Evolutionary conservation across 2,113 vertebrate species (phyloP), one percentile per base, ranked within the genome.

Genomic region (Dasyurus viverrinus): DNA sequence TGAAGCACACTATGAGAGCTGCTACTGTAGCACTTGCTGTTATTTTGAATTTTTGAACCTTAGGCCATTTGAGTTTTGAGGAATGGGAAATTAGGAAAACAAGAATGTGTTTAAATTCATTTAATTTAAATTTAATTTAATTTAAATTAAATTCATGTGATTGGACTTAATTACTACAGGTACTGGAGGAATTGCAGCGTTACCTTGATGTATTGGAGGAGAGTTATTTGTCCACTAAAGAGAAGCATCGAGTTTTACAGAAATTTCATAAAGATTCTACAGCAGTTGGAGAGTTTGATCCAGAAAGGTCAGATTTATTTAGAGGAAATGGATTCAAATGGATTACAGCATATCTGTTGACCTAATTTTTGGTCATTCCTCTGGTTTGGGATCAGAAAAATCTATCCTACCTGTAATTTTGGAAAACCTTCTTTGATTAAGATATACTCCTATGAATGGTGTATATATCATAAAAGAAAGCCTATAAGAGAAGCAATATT

Each of bases 211-310:
- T 98, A 90, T 97, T 99, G 97, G 99, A 99, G 97, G 99, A 98
- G 96, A 99, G 98, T 94, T 99, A 99, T 95, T 98, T 99, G 97
- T 98, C 98, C 93, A 99, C 98, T 54, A 99, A 98, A 97, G 99
- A 99, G 54, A 98, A 99, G 94, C 99, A 99, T 94, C 97, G 96
- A 97, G 97, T 97, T 93, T 97, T 99, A 94, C 99, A 99, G 95
- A 98, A 97, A 96, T 98, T 98, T 96, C 98, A 98, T 97, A 98
- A 98, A 53, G 94, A 98, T 92, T 93, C 97, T 93, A 98, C 97
- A 96, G 98, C 89, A 91, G 68, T 98, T 8, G 99, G 99, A 89
- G 97, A 98, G 76, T 99, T 99, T 97, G 99, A 99, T 98, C 99
- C 99, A 92, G 98, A 99, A 97, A 99, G 99, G 99, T 99, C 95